These are phyloP conservation scores for Nineta flava DNA, from an alignment of 2,888 invertebrate species.

Conservation along the genomic window DNA sequence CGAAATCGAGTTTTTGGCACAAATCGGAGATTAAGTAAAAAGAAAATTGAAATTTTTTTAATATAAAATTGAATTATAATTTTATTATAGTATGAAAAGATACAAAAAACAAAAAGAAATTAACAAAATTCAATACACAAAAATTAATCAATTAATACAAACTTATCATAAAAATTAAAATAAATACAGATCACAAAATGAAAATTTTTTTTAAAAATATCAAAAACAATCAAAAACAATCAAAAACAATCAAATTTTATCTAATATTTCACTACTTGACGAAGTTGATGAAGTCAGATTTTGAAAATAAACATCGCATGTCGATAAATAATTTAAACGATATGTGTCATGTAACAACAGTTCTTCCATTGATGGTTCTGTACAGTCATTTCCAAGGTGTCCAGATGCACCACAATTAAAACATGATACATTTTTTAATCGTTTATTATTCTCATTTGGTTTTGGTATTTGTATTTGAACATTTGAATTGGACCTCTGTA, in stretches of 20 bases:
- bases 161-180: too few relatives aligned
- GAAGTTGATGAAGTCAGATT: slow-evolving; percentile 11
- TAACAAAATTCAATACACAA: too few relatives aligned
- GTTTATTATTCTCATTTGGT: background rate
- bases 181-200: background rate
- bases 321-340: background rate
- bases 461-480: background rate
- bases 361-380: slow-evolving; percentile 84
- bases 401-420: slow-evolving; percentile 82
- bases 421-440: slow-evolving; percentile 39
- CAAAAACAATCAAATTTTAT: slow-evolving; percentile 14
- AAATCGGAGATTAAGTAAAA: too few relatives aligned
- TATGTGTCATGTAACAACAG: background rate
- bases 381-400: slow-evolving; percentile 75
- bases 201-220: background rate
- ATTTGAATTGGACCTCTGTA: background rate
- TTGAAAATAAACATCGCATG: background rate
- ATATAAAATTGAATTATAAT: too few relatives aligned
- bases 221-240: too few relatives aligned
- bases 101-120: too few relatives aligned
- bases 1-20: too few relatives aligned
- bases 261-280: slow-evolving; percentile 16
- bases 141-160: too few relatives aligned
- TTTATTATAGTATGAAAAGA: too few relatives aligned
- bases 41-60: too few relatives aligned